Conservation (phyloP, 2,797 vertebrate genomes). For the Zenarchopterus dispar region DNA sequence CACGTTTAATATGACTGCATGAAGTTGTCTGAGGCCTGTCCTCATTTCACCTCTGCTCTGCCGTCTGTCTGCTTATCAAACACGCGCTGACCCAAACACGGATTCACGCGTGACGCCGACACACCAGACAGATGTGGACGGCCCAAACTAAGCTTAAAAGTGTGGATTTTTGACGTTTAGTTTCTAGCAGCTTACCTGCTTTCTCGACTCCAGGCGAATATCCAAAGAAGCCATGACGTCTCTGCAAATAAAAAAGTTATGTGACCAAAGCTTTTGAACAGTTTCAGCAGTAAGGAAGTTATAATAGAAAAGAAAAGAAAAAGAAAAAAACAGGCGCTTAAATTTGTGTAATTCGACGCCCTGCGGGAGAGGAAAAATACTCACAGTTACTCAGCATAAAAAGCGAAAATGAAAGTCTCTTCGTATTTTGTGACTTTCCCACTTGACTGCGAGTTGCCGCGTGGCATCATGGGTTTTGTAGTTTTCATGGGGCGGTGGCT, state of each 20-base stretch:
- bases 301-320: background rate
- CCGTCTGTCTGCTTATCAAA: background rate
- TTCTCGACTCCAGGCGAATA: constrained; percentile 74
- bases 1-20: background rate
- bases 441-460: fast-evolving
- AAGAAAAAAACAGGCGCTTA: background rate
- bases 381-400: constrained; percentile 73
- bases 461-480: constrained; percentile 65
- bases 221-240: constrained; percentile 75
- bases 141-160: fast-evolving
- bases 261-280: constrained; percentile 1
- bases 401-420: constrained; percentile 83
- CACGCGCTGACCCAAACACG: background rate
- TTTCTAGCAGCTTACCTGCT: constrained; percentile 73
- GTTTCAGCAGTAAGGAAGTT: background rate
- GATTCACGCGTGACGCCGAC: background rate
- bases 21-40: constrained; percentile 5
- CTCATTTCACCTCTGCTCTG: constrained; percentile 3
- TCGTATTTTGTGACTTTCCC: constrained; percentile 28
- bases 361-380: constrained; percentile 12
- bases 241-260: constrained; percentile 1
- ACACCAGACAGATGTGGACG: background rate
- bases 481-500: constrained; percentile 26
- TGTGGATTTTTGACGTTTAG: background rate
- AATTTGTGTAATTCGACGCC: constrained; percentile 30